Evolutionary conservation across 2,888 invertebrate genomes (phyloP), one percentile per base, ranked within the genome.

Genomic region (Microctonus aethiopoides): DNA sequence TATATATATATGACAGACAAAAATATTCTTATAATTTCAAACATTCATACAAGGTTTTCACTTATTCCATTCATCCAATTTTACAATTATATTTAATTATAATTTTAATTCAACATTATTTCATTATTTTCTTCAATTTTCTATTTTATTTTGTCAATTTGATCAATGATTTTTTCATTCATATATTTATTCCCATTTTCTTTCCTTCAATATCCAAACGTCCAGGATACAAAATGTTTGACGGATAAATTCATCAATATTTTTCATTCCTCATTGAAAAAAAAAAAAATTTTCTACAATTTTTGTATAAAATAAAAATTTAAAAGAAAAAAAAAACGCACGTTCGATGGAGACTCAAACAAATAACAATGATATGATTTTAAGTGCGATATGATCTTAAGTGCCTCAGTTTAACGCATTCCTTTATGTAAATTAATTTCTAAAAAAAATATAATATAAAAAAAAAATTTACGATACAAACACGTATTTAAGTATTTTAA

Each of bases 341-440:
- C 39, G 13, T 61, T 39, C 16, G 22, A 32, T 22, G 36, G 39
- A 29, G 24, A 41, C 41, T 26, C 61, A 46, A 3, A 61, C 32
- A 39, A 41, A 24, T 61, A 41, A 41, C 61, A 61, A 61, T 61
- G 61, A 61, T 61, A 61, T 61, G 61, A 61, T 61, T 41, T 10
- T 41, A 61, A 61, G 61, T 41, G 24, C 41, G 61, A 61, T 61
- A 61, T 61, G 61, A 60, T 11, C 16, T 11, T 24, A 26, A 22
- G 4, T 9, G 5, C 56, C 13, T 41, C 36, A 24, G 36, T 61
- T 61, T 41, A 61, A 41, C 24, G 36, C 60, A 20, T 34, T 16
- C 11, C 2, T n/a, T 26, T 13, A 39, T 24, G n/a, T 61, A 39
- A 39, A 41, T 46, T 22, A 36, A 61, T 61, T 61, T 24, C 61